Evolutionary conservation across 2,888 invertebrate species (phyloP).

Genomic region (Cotesia congregata): DNA sequence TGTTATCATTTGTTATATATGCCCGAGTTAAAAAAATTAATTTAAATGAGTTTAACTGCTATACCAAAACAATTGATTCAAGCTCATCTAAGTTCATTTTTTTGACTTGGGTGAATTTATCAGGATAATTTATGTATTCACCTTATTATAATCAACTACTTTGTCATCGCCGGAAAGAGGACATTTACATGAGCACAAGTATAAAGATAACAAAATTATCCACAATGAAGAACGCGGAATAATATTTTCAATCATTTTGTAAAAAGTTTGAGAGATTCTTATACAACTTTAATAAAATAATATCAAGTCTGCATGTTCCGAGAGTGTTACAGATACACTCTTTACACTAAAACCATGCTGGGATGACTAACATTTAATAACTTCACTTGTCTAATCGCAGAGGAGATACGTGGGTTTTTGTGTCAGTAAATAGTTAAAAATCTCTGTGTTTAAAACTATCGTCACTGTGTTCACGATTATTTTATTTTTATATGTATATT

Average conservation of each 20-base stretch:
- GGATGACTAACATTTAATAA: neutral
- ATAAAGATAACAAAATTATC: conserved; percentile 29
- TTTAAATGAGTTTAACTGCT: no score
- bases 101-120: no score
- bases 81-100: no score
- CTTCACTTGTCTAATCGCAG: neutral
- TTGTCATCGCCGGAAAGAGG: conserved; percentile 43
- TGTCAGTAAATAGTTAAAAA: conserved; percentile 4
- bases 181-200: conserved; percentile 37
- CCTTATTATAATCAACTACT: conserved; percentile 47
- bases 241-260: neutral
- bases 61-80: no score
- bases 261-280: neutral
- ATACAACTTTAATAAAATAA: no score
- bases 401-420: neutral
- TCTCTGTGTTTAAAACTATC: neutral
- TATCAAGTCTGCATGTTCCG: no score
- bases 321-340: neutral
- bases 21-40: no score
- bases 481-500: neutral
- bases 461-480: neutral
- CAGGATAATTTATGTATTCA: conserved; percentile 29
- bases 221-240: conserved; percentile 13
- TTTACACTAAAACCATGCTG: neutral
- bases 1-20: no score